A percentile compares a stretch with the other conserved stretches of the same genome.
These are phyloP conservation scores for Pluvialis apricaria DNA, from an alignment of 2,113 vertebrate species.

Conservation along the genomic window DNA sequence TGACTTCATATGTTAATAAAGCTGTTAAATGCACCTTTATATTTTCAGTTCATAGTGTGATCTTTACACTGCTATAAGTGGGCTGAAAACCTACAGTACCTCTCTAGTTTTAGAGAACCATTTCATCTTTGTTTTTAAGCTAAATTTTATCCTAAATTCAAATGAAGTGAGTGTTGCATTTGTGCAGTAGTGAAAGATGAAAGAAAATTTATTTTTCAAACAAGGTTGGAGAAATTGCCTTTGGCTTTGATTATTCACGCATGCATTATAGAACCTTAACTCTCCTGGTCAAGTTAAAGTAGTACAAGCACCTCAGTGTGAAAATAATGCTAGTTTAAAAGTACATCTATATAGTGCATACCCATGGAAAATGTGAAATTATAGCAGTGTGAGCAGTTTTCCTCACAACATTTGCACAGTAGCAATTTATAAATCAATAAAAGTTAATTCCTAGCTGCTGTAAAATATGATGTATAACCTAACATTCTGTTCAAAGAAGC, in stretches of 20 bases:
- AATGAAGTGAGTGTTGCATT: not conserved
- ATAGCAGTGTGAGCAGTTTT: not conserved
- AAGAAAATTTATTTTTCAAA: not conserved
- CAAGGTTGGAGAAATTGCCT: not conserved
- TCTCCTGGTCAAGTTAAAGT: not conserved
- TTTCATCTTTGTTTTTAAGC: not conserved
- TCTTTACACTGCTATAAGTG: not conserved
- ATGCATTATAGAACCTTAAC: not conserved
- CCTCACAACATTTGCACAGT: not conserved
- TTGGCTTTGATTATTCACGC: not conserved
- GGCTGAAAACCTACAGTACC: not conserved
- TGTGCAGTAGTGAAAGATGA: not conserved
- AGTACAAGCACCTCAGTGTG: not conserved
- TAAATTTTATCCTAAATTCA: not conserved
- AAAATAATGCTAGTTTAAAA: not conserved
- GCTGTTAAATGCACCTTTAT: not conserved
- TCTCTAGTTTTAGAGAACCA: not conserved
- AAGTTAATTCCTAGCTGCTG: not conserved
- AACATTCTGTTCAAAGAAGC: not conserved
- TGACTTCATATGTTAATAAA: not conserved
- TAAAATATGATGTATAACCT: not conserved
- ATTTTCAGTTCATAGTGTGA: not conserved
- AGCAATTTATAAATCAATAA: not conserved
- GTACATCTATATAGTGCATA: rapidly evolving
- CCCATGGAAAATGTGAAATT: not conserved